Conservation (phyloP, 1,140 invertebrate genomes). For the Drosophila prosaltans region DNA sequence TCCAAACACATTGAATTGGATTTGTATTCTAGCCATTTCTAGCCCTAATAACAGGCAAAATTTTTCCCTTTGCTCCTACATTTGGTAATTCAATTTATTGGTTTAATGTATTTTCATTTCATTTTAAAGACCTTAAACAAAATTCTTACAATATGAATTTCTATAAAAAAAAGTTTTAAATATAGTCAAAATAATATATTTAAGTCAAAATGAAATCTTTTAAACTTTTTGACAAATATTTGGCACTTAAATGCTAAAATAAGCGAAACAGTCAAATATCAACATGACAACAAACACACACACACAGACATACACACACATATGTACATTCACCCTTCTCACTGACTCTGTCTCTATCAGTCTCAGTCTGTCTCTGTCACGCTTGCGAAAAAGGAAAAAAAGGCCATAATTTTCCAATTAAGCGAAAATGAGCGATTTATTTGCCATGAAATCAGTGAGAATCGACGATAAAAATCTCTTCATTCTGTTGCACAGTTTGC, state of each 20-base stretch:
- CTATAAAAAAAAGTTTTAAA: neutral
- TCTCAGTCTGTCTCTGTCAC: neutral
- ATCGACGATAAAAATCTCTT: constrained; percentile 83
- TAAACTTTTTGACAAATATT: constrained; percentile 28
- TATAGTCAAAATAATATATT: neutral
- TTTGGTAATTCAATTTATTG: too few relatives aligned
- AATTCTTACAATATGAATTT: neutral
- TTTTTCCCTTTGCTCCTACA: too few relatives aligned
- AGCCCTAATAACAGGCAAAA: too few relatives aligned
- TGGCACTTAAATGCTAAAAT: constrained; percentile 38
- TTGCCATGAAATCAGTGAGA: constrained; percentile 83
- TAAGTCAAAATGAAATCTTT: neutral
- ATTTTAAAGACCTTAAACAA: neutral
- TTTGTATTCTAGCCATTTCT: too few relatives aligned
- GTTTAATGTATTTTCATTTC: too few relatives aligned
- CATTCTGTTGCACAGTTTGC: constrained; percentile 67
- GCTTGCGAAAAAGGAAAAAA: constrained; percentile 32
- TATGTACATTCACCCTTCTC: constrained; percentile 19
- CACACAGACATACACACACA: constrained; percentile 35
- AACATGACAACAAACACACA: neutral
- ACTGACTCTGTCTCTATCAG: neutral
- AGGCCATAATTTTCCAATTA: constrained; percentile 83
- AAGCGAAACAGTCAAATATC: constrained; percentile 33
- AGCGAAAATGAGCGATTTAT: constrained; percentile 83
- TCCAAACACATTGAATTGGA: too few relatives aligned